Evolutionary conservation across 1,140 invertebrate genomes (phyloP), one percentile per base, ranked within the genome.

Genomic region (Formica selysi): DNA sequence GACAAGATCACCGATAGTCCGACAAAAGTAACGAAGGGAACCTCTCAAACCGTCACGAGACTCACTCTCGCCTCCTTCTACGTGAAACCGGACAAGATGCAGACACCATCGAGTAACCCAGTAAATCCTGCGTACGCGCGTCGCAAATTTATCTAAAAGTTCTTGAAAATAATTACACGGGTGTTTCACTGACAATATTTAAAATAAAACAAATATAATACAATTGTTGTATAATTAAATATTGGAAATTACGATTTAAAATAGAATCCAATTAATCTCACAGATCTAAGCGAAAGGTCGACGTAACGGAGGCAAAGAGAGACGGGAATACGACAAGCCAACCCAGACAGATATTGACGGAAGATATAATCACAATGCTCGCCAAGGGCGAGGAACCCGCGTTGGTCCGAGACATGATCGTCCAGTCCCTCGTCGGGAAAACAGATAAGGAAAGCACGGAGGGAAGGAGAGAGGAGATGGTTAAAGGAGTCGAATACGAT

Each of bases 1-100:
- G n/a, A 0, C 5, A 6, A 0, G 3, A 54, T 0, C 38, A 8
- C 3, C 57, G 26, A 44, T 6, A 22, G 16, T 4, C 0, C 2
- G 3, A 64, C 16, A 1, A 38, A 29, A 64, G 1, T 74, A 2
- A 79, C 73, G 83, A 59, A 76, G 22, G 76, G 65, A 83, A 44
- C 68, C 32, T 68, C 91, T 10, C 64, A 89, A 61, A 89, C 76
- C 1, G 70, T 91, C 36, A 92, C 88, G 1, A 91, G 90, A 87
- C 70, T 91, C 5, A 87, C 87, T 10, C 16, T 51, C 6, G 89
- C 91, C 16, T 91, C 92, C 10, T 85, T 86, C n/a, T 84, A 78
- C 22, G 54, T 92, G 6, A 86, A 84, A 36, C 68, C 90, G 59
- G 91, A 92, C 51, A 92, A 91, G 68, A 89, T 86, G 22, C 88